Base-by-base conservation (phyloP, 1,140 invertebrate species). In the Globodera ellingtonae region DNA sequence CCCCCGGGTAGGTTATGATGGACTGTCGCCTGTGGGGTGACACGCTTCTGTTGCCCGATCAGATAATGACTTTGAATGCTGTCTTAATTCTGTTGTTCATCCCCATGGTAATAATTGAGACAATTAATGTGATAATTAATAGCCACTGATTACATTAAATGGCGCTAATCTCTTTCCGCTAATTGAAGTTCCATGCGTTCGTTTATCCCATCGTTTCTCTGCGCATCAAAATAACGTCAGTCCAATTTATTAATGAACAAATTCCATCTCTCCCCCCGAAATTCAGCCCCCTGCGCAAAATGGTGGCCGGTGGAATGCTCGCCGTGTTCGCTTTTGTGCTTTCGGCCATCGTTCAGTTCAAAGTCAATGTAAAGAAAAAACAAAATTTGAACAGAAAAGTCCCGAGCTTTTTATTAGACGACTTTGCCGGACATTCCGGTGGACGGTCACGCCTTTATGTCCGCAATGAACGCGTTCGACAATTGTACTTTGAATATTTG, bases 21-120 rank as follows among this genome's bases (percentile, higher is more conserved):
- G 91, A 21, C 78, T 44, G 67, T 47, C 24, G 67, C 35, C 87
- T 67, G 79, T 92, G 52, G 89, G 87, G 62, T 77, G 77, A 21
- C 73, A 89, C 56, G 88, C 88, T 7, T 82, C 6, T 97, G 15
- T 93, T 95, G 82, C 94, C 95, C 0, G 95, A 97, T 90, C 95
- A 97, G 89, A 93, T 97, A 92, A 94, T 94, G 90, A 93, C 89
- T 0, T 87, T 89, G 21, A 89, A 89, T 81, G 84, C 87, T 15
- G 47, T 89, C 18, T 72, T 87, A 13, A 80, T 89, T 71, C 74
- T 89, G 24, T 75, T 88, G 52, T 69, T 87, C 35, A 87, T 89
- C 47, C 87, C 88, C 6, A 78, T 89, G n/a, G 50, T 52, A 52
- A 52, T 52, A 0, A 52, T 52, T 52, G 7, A 52, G 7, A 52